Evolutionary conservation across 2,888 invertebrate species (phyloP).

Genomic region (Acholoe squamosa): DNA sequence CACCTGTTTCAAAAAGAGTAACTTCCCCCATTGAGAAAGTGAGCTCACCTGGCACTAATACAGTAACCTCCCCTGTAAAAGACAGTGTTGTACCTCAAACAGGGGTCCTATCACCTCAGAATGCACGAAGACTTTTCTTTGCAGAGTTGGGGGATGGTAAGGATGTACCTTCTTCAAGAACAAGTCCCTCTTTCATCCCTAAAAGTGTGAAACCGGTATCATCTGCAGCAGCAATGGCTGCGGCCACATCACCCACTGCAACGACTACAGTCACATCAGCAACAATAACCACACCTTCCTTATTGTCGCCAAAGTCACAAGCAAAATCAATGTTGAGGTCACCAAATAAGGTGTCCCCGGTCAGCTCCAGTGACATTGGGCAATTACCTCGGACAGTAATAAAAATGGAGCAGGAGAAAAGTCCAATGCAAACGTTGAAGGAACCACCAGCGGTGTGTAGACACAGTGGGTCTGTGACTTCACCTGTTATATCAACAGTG

Average conservation of each 20-base stretch:
- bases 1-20: neutral
- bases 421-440: neutral
- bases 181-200: constrained; percentile 38
- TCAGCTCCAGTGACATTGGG: neutral
- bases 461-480: neutral
- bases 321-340: constrained; percentile 34
- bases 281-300: neutral
- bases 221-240: neutral
- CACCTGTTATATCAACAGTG: constrained; percentile 29
- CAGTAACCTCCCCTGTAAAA: neutral
- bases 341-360: neutral
- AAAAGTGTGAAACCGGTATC: constrained; percentile 25
- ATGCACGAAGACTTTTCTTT: constrained; percentile 22
- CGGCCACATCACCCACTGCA: neutral
- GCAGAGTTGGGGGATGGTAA: neutral
- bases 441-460: neutral
- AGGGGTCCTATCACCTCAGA: constrained; percentile 20
- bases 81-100: neutral
- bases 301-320: constrained; percentile 7
- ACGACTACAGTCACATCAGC: neutral
- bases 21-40: neutral
- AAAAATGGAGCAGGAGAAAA: neutral
- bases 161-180: neutral
- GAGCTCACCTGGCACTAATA: neutral
- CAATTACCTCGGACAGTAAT: neutral